Percentiles rank a stretch among this genome's conserved stretches.
These are phyloP conservation scores for Desmophyllum pertusum DNA, from an alignment of 92 coral and sea anemone species.

Conservation along the genomic window DNA sequence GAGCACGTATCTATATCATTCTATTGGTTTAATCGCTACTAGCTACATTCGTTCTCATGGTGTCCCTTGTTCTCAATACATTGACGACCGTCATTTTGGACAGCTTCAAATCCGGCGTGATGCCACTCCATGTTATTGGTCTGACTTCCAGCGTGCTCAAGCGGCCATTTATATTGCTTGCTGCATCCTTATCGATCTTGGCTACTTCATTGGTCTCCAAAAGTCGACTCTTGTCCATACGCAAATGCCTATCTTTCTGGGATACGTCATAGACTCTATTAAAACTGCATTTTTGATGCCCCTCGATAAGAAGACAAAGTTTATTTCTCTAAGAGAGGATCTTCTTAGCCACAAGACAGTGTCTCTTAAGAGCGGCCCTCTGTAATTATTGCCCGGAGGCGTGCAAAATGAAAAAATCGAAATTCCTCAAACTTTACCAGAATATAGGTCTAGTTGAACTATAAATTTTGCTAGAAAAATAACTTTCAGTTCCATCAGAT, in stretches of 20 bases:
- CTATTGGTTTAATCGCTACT: conserved; percentile 56
- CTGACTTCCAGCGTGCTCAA: conserved; percentile 49
- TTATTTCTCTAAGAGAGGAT: background rate
- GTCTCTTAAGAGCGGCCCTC: too few species aligned
- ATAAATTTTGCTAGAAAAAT: too few species aligned
- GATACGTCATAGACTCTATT: background rate
- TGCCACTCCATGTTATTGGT: conserved; percentile 22
- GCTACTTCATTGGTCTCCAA: too few species aligned
- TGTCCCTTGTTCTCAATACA: conserved; percentile 65
- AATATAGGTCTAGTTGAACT: too few species aligned
- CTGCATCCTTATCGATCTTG: too few species aligned
- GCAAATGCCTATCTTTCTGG: too few species aligned
- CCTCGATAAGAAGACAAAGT: background rate
- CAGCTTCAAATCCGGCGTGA: conserved; percentile 39
- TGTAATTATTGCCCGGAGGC: too few species aligned
- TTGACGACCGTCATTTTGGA: conserved; percentile 69
- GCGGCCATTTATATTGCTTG: conserved; percentile 70
- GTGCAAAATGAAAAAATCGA: too few species aligned
- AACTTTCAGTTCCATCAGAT: too few species aligned
- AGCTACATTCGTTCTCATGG: conserved; percentile 43
- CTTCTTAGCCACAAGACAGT: too few species aligned
- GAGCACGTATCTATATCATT: conserved; percentile 63
- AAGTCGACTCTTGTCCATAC: too few species aligned
- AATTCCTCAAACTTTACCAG: too few species aligned
- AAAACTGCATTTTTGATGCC: background rate